Conservation (phyloP, 2,888 invertebrate species). For the Uropetala carovei region DNA sequence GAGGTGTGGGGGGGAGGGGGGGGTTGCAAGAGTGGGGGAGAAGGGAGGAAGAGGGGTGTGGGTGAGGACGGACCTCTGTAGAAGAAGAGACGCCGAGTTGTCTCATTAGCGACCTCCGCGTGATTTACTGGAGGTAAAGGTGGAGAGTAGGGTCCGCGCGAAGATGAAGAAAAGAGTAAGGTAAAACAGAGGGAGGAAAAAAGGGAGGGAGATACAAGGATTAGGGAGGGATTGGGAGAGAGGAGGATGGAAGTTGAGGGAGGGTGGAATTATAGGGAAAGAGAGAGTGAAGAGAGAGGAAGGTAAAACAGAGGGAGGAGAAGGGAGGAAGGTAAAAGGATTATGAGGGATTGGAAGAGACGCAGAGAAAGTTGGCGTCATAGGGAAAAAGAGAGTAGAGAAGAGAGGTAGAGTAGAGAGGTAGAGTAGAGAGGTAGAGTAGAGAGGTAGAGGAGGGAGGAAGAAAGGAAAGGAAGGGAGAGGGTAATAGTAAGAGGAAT, state of each 20-base stretch:
- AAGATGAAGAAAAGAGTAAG: not conserved
- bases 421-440: too few relatives aligned
- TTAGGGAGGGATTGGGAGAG: not conserved
- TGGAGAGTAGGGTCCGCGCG: too few relatives aligned
- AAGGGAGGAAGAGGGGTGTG: not conserved
- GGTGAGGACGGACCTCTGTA: not conserved
- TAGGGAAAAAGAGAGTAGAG: too few relatives aligned
- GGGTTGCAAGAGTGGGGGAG: not conserved
- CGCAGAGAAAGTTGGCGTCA: not conserved
- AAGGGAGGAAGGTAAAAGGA: not conserved
- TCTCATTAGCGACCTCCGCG: slow-evolving; percentile 58
- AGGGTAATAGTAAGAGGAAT: too few relatives aligned
- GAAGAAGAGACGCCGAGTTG: slow-evolving; percentile 30
- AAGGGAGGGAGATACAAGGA: not conserved
- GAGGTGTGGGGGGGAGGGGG: not conserved
- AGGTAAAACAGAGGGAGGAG: not conserved
- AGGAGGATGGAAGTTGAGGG: not conserved
- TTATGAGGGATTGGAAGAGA: not conserved
- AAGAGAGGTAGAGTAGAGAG: too few relatives aligned
- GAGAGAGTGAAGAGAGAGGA: not conserved
- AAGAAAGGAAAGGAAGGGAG: too few relatives aligned
- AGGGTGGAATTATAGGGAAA: not conserved
- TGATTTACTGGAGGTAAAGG: slow-evolving; percentile 37
- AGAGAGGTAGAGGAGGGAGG: too few relatives aligned
- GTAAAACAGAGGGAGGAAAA: not conserved